phyloP scores from a whole-genome alignment of 1,140 invertebrate species.

The Holotrichia oblita region DNA sequence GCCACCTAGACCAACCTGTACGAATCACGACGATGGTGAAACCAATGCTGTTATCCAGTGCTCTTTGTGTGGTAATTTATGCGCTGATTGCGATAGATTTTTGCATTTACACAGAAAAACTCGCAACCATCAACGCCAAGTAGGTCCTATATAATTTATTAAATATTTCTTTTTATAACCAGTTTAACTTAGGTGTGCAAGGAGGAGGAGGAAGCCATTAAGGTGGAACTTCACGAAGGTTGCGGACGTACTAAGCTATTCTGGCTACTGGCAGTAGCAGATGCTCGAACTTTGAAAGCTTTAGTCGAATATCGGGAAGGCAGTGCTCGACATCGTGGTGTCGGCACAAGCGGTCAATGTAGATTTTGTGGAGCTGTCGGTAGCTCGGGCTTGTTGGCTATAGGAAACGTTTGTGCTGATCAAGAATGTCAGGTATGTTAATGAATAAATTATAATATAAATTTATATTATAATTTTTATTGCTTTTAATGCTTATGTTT shows the following conservation, averaged over 20 bases:
- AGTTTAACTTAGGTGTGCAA: constrained; percentile 77
- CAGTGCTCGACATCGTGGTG: constrained; percentile 61
- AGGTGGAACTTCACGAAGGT: constrained; percentile 95
- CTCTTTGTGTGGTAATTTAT: constrained; percentile 89
- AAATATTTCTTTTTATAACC: not conserved
- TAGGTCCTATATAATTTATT: constrained; percentile 55
- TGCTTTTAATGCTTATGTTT: constrained; percentile 25
- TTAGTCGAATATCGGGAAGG: constrained; percentile 93
- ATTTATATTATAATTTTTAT: not conserved
- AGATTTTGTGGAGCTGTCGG: constrained; percentile 91
- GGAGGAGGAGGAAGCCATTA: constrained; percentile 93
- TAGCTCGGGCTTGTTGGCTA: constrained; percentile 84
- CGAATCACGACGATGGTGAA: constrained; percentile 96
- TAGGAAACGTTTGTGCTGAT: constrained; percentile 93
- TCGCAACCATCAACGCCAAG: constrained; percentile 88
- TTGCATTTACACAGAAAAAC: constrained; percentile 91
- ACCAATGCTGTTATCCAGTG: constrained; percentile 95
- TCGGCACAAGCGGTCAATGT: constrained; percentile 77
- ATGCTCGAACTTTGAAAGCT: constrained; percentile 91
- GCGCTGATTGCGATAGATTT: constrained; percentile 94
- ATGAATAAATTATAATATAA: too few relatives aligned
- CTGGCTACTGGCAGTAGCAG: constrained; percentile 92
- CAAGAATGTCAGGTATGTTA: constrained; percentile 84
- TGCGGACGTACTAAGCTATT: constrained; percentile 95
- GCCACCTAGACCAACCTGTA: constrained; percentile 82